Evolutionary conservation across 2,797 vertebrate species (phyloP).

Genomic region (Arctocebus calabarensis): DNA sequence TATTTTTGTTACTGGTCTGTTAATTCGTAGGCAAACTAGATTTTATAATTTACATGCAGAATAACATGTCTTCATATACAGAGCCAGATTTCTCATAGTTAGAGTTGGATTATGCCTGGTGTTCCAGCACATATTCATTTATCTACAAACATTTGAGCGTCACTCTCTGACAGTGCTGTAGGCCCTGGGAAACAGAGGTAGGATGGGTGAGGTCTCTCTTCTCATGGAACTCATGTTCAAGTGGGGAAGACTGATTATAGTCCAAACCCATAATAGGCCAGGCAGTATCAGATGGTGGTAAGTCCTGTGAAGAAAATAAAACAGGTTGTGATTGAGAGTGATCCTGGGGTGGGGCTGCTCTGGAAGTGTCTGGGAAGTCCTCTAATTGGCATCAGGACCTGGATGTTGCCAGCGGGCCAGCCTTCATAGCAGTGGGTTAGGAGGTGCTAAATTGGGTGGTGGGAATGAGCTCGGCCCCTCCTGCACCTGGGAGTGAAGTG

Average conservation of each 20-base stretch:
- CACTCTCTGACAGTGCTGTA: background rate
- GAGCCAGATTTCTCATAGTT: background rate
- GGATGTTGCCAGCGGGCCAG: background rate
- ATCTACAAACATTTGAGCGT: background rate
- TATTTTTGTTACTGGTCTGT: slow-evolving; percentile 30
- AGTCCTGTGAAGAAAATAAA: background rate
- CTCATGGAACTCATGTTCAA: background rate
- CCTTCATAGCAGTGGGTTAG: background rate
- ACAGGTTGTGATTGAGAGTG: background rate
- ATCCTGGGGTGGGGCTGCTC: background rate
- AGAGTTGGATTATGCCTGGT: background rate
- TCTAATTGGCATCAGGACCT: background rate
- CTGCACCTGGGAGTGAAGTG: fast-evolving
- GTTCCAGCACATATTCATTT: slow-evolving; percentile 4
- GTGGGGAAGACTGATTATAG: background rate
- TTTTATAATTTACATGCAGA: background rate
- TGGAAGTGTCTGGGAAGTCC: too few species aligned
- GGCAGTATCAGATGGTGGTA: too few species aligned
- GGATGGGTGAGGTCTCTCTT: background rate
- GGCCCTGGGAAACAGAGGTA: background rate
- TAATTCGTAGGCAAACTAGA: background rate
- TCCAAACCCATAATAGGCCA: background rate
- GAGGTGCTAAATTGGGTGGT: background rate
- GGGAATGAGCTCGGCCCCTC: background rate
- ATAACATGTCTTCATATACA: background rate